Conservation (phyloP, 2,888 invertebrate genomes). For the Mesochorus sp. region DNA sequence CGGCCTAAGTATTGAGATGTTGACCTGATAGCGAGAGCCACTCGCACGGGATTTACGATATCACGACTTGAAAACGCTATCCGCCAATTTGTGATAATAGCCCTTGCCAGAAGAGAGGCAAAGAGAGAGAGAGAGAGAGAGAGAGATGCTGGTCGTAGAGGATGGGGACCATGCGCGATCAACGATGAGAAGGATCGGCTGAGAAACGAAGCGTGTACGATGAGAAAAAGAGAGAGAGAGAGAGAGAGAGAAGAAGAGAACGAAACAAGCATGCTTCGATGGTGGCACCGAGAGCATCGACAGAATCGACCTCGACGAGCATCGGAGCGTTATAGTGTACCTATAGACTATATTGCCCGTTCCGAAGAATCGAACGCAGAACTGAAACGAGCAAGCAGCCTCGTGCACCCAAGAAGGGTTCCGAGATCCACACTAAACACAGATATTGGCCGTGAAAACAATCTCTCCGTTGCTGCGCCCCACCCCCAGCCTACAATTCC, state of each 20-base stretch:
- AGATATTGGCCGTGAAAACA: constrained; percentile 56
- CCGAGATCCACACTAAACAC: constrained; percentile 57
- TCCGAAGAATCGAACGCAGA: constrained; percentile 47
- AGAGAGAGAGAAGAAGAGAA: constrained; percentile 15
- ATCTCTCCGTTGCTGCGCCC: constrained; percentile 20
- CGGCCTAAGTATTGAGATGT: constrained; percentile 69
- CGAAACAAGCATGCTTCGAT: constrained; percentile 25
- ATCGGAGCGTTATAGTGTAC: constrained; percentile 18
- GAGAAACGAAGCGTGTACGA: constrained; percentile 34
- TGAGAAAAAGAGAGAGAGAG: constrained; percentile 2
- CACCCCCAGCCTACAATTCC: constrained; percentile 49
- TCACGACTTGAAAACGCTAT: constrained; percentile 72
- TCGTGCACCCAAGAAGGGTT: constrained; percentile 40
- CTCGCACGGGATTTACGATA: constrained; percentile 69
- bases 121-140: constrained; percentile 23
- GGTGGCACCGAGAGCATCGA: constrained; percentile 39
- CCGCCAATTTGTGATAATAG: constrained; percentile 72
- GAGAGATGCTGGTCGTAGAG: constrained; percentile 41
- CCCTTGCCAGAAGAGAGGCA: constrained; percentile 46
- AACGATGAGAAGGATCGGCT: constrained; percentile 38
- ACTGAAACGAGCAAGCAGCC: constrained; percentile 48
- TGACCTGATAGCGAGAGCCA: constrained; percentile 65
- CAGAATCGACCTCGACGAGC: constrained; percentile 51
- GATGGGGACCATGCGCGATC: constrained; percentile 47
- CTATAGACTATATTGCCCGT: constrained; percentile 18